Evolutionary conservation across 2,797 vertebrate genomes (phyloP).

Genomic region (Gobionotothen gibberifrons): DNA sequence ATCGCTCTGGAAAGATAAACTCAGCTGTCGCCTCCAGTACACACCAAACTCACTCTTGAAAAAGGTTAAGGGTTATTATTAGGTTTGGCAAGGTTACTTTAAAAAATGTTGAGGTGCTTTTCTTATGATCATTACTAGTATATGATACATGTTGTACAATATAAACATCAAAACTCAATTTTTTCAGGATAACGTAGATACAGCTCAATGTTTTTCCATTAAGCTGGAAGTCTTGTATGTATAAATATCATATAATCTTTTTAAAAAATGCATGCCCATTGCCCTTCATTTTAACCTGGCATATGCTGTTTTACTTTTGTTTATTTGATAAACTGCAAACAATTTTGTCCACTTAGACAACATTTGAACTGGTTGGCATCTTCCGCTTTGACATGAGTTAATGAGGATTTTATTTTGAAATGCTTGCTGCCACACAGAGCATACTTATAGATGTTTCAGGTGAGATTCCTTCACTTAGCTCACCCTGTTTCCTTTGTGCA

Average conservation of each 20-base stretch:
- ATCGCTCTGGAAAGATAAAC: slow-evolving; percentile 45
- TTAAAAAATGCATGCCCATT: slow-evolving; percentile 40
- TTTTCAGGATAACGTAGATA: not conserved
- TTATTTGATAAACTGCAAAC: slow-evolving; percentile 8
- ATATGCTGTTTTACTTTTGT: not conserved
- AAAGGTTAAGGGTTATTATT: not conserved
- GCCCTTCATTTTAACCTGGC: slow-evolving; percentile 9
- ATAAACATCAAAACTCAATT: not conserved
- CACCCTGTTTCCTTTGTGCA: slow-evolving; percentile 61
- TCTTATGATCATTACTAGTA: not conserved
- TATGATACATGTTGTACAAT: not conserved
- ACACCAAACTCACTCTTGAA: not conserved
- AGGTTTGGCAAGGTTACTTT: slow-evolving; percentile 12
- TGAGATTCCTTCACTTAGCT: not conserved
- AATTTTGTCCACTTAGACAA: not conserved
- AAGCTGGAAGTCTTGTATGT: slow-evolving; percentile 8
- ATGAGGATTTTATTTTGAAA: not conserved
- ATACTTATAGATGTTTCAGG: not conserved
- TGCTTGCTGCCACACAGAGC: not conserved
- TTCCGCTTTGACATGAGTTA: slow-evolving; percentile 13
- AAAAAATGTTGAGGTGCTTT: not conserved
- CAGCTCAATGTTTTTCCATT: not conserved
- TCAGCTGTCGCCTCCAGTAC: slow-evolving; percentile 29
- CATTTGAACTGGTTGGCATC: not conserved
- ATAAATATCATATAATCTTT: not conserved